phyloP scores from a whole-genome alignment of 2,113 vertebrate genomes.

The Scopus umbretta region DNA sequence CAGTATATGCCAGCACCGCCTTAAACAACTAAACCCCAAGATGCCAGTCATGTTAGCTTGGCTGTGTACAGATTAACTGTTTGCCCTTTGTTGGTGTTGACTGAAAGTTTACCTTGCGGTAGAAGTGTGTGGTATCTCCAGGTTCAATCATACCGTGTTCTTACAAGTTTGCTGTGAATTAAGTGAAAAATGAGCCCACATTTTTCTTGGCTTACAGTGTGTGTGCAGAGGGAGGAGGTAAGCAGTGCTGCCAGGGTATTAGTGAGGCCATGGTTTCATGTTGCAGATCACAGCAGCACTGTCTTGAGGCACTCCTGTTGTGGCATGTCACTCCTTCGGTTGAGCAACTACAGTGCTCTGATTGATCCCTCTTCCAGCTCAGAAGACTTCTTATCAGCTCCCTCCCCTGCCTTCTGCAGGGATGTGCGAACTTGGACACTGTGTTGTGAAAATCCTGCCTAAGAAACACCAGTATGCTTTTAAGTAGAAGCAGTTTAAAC shows the following conservation, averaged over 20 bases:
- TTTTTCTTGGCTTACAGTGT: background rate
- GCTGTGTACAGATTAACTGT: background rate
- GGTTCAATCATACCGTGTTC: fast-evolving
- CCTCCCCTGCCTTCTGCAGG: background rate
- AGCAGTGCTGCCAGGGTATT: background rate
- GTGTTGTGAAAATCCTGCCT: background rate
- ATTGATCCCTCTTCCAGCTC: background rate
- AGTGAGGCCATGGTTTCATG: fast-evolving
- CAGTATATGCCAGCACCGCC: background rate
- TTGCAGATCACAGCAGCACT: background rate
- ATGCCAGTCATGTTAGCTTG: background rate
- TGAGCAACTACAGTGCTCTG: background rate
- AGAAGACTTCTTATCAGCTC: background rate
- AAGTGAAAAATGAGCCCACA: fast-evolving
- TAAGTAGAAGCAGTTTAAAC: background rate
- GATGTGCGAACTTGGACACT: fast-evolving
- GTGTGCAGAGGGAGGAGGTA: background rate
- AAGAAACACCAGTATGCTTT: fast-evolving
- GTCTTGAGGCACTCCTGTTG: background rate
- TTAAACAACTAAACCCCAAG: background rate
- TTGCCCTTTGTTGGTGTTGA: fast-evolving
- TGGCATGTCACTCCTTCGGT: background rate
- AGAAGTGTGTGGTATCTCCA: background rate
- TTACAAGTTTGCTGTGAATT: background rate
- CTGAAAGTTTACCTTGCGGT: background rate